Conservation (phyloP, 2,797 vertebrate genomes). For the Distichodus sexfasciatus region DNA sequence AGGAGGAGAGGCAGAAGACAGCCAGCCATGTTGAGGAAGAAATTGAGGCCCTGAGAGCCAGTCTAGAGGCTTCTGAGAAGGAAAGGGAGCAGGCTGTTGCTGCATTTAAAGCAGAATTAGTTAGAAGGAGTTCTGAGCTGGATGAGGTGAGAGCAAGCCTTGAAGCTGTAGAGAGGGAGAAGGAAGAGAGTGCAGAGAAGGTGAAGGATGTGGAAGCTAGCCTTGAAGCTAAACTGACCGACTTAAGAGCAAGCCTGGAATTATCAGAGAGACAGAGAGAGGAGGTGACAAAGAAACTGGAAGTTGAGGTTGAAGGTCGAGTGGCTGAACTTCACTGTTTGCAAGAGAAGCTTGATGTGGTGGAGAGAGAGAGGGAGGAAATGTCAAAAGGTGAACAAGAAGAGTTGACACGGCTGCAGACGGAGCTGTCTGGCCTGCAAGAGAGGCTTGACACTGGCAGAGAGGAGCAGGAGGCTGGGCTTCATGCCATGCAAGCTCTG, state of each 20-base stretch:
- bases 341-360: constrained; percentile 58
- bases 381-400: constrained; percentile 54
- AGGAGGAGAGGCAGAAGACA: constrained; percentile 71
- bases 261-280: constrained; percentile 62
- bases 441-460: constrained; percentile 27
- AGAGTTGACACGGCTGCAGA: constrained; percentile 52
- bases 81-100: constrained; percentile 46
- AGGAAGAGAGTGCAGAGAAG: constrained; percentile 12
- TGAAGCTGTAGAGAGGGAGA: constrained; percentile 19
- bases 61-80: constrained; percentile 55
- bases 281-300: constrained; percentile 62
- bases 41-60: constrained; percentile 54
- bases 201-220: background rate
- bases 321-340: constrained; percentile 51
- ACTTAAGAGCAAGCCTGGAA: constrained; percentile 47
- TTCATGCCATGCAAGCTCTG: constrained; percentile 53
- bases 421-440: constrained; percentile 57
- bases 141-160: constrained; percentile 27
- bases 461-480: constrained; percentile 48
- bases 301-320: constrained; percentile 53
- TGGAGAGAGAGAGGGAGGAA: constrained; percentile 53
- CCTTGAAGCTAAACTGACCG: constrained; percentile 18
- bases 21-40: constrained; percentile 56
- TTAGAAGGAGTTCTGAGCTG: constrained; percentile 49
- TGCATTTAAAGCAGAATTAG: constrained; percentile 25